Percentiles rank a stretch among this genome's conserved stretches.
Evolutionary conservation across 2,888 invertebrate species (phyloP).

Genomic region (Phragmatobia fuliginosa): DNA sequence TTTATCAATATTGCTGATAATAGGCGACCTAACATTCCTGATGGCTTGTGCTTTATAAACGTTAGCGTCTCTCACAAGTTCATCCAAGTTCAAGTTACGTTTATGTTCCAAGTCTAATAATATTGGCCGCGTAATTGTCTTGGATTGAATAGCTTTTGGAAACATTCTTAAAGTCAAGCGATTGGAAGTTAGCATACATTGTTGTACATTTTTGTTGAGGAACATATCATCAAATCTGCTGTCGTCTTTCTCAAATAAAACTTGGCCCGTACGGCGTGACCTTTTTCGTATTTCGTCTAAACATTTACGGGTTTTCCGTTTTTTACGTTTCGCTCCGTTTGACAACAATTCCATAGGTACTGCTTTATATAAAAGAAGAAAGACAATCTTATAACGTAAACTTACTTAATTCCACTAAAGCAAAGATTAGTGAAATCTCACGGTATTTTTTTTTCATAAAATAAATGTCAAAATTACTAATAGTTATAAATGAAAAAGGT

Average conservation of each 20-base stretch:
- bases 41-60: conserved; percentile 15
- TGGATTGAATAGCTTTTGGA: conserved; percentile 72
- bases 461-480: neutral
- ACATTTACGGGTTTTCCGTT: conserved; percentile 72
- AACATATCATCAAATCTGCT: conserved; percentile 29
- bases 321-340: conserved; percentile 64
- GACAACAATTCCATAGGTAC: conserved; percentile 53
- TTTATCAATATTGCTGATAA: conserved; percentile 11
- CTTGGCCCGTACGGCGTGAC: conserved; percentile 48
- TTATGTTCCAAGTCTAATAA: conserved; percentile 57
- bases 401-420: too few species aligned
- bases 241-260: conserved; percentile 28
- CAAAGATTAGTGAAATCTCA: neutral
- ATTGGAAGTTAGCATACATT: conserved; percentile 62
- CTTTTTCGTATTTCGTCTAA: conserved; percentile 74
- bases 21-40: conserved; percentile 19
- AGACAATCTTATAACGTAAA: neutral
- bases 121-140: conserved; percentile 71
- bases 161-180: conserved; percentile 72
- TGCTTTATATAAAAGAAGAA: neutral
- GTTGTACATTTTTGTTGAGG: conserved; percentile 38
- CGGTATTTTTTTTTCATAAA: conserved; percentile 1
- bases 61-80: conserved; percentile 37
- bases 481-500: neutral
- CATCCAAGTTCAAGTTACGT: conserved; percentile 32